Percentiles rank a stretch among this genome's conserved stretches.
phyloP scores from a whole-genome alignment of 2,888 invertebrate species.

The Odontocerum albicorne region DNA sequence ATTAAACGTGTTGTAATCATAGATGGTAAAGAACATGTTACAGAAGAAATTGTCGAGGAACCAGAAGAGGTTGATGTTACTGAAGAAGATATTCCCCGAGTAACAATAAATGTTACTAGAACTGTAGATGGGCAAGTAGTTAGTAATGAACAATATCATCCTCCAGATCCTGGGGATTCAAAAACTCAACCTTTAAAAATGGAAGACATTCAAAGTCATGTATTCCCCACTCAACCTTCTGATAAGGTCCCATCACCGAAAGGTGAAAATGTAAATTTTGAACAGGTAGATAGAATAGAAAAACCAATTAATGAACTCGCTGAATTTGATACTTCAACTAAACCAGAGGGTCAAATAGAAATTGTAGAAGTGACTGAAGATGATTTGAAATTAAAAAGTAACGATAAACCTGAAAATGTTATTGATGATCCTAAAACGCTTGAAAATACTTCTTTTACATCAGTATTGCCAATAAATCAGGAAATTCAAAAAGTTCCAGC shows the following conservation, averaged over 20 bases:
- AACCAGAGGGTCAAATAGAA: neutral
- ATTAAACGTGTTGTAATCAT: conserved; percentile 76
- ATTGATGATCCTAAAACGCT: too few species aligned
- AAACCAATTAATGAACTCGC: conserved; percentile 19
- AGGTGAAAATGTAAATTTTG: conserved; percentile 35
- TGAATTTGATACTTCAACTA: too few species aligned
- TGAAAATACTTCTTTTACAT: neutral
- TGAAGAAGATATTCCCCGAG: conserved; percentile 71
- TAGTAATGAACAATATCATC: conserved; percentile 31
- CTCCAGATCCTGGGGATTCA: conserved; percentile 23
- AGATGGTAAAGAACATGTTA: conserved; percentile 81
- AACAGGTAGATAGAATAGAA: conserved; percentile 35
- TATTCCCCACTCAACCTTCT: too few species aligned
- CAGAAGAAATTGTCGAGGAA: conserved; percentile 83
- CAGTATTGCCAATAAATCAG: conserved; percentile 2
- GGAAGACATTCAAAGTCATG: conserved; percentile 12
- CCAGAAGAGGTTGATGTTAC: conserved; percentile 75
- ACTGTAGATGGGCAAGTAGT: conserved; percentile 57
- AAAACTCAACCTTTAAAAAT: conserved; percentile 4
- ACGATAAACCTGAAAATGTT: too few species aligned
- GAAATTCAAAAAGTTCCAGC: too few species aligned
- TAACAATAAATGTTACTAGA: conserved; percentile 66
- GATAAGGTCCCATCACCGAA: conserved; percentile 5
- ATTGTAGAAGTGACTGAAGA: neutral
- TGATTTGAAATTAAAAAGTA: too few species aligned